Base-by-base conservation (phyloP, 2,888 invertebrate species). In the Tiliacea aurago region DNA sequence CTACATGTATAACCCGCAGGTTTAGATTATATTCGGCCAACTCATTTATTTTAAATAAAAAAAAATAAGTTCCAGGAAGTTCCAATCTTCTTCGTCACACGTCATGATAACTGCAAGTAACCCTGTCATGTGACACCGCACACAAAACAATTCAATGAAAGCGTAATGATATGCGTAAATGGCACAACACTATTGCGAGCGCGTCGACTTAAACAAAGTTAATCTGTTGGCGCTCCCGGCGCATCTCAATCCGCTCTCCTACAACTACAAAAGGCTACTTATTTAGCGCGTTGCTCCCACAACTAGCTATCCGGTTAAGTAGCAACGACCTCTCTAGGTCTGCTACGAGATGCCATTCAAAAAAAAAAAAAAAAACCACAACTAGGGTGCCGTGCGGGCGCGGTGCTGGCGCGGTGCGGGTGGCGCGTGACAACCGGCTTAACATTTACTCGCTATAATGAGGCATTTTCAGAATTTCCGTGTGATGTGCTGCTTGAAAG, bases 181-280 rank as follows among this genome's bases (percentile, higher is more conserved):
- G 47, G 47, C 47, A 7, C 67, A 53, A 53, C 9, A 70, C 49
- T 64, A 58, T 45, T 51, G 56, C 45, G 33, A 64, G 64, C n/a
- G 23, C 45, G 11, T 33, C 28, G 67, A 58, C 56, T 28, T 49
- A 28, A 63, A 69, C 72, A 37, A 55, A 59, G 83, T 77, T 58
- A 78, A 69, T 56, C 69, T 72, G 68, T 63, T 20, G 23, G 10
- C 43, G 20, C 37, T 56, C 20, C 23, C 20, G 55, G 56, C 65
- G 23, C 56, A 6, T 56, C 73, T 76, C 47, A 37, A 69, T 65
- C 43, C 49, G 43, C 58, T 78, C 66, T 64, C 37, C 43, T 63
- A 33, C 13, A n/a, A 15, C 20, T 58, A 69, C 66, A 66, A 76
- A 83, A 70, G 63, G 62, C 79, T 74, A 73, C 74, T 81, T 77